Base-by-base conservation (phyloP, 2,797 vertebrate species). In the Eulemur albifrons region DNA sequence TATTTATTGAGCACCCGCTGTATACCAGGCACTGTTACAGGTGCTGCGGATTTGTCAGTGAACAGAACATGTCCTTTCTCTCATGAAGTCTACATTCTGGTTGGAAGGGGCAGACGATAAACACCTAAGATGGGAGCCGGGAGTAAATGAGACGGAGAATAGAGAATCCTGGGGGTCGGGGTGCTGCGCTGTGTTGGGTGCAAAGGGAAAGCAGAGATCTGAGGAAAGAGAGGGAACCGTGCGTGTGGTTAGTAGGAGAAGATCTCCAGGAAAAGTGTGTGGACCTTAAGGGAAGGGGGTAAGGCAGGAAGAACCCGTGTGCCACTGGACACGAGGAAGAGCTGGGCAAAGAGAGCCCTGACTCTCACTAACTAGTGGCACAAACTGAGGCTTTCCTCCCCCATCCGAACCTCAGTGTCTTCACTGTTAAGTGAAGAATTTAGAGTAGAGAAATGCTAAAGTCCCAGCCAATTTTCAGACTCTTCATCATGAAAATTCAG, bases 401-500 rank as follows among this genome's bases (percentile, higher is more conserved):
- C 18, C 45, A 69, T n/a, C 30, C 11, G 32, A 54, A 70, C 23
- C 59, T 87, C 72, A 50, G 25, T 40, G 73, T 73, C 70, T 67
- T 65, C 30, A 43, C 10, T 63, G 10, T 2, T 23, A 75, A 90
- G 50, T 32, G 54, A 54, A 61, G 40, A 75, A 92, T 48, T 88
- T 86, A 50, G 25, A 38, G 32, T 40, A 54, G 15, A 20, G 70
- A 32, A 82, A 69, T 3, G 2, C 30, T 75, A 23, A 63, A 65
- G 4, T 72, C 38, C 30, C 20, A 52, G 38, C 38, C 38, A 83
- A 25, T 86, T 81, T 86, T 73, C 80, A 88, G n/a, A 50, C 25
- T 61, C 63, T 91, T 21, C 63, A 80, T 45, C 50, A 35, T 50
- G 48, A 67, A 93, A 96, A 81, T 57, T 72, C 27, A 81, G 85